These are phyloP conservation scores for Fragum whitleyi DNA, from an alignment of 2,888 invertebrate species.

Conservation along the genomic window DNA sequence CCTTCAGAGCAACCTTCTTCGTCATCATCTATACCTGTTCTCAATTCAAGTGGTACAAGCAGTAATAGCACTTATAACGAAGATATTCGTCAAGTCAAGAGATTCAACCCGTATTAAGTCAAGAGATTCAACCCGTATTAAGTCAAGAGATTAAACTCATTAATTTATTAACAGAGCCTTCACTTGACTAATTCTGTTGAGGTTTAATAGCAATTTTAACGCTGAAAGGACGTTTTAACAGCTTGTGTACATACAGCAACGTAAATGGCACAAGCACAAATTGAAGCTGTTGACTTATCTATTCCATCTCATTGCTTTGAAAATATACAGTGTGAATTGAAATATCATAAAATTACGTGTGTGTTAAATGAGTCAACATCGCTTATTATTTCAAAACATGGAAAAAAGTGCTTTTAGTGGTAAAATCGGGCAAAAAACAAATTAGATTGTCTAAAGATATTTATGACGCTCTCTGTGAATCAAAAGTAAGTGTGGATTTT, in stretches of 20 bases:
- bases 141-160: neutral
- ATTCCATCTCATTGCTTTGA: neutral
- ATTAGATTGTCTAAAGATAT: neutral
- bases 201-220: neutral
- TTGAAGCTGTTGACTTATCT: neutral
- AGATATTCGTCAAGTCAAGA: too few relatives aligned
- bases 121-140: neutral
- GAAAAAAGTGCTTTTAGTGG: neutral
- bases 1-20: too few relatives aligned
- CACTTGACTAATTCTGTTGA: neutral
- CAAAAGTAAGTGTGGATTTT: slow-evolving; percentile 4
- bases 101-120: neutral
- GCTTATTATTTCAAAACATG: neutral
- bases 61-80: too few relatives aligned
- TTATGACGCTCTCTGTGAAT: neutral
- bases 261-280: neutral
- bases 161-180: neutral
- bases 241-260: neutral
- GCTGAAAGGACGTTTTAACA: neutral
- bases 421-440: neutral
- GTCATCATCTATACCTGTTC: too few relatives aligned
- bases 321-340: neutral
- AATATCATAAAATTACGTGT: slow-evolving; percentile 13
- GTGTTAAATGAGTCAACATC: neutral
- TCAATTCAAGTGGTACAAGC: too few relatives aligned